Evolutionary conservation across 2,888 invertebrate genomes (phyloP).

Genomic region (Listrodromus nycthemerus): DNA sequence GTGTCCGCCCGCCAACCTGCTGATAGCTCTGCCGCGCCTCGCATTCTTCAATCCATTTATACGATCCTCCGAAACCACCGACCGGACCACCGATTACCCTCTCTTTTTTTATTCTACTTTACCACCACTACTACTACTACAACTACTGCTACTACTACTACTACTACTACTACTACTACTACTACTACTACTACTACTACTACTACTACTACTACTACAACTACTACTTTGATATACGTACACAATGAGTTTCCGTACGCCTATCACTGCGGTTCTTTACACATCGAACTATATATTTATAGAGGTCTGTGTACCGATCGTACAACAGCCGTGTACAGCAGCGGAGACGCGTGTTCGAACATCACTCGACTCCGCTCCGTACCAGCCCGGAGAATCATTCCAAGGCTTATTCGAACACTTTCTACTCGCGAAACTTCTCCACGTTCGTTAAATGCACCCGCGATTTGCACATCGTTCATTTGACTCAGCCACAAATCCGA

Average conservation of each 20-base stretch:
- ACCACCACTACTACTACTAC: conserved; percentile 36
- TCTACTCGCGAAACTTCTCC: conserved; percentile 41
- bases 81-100: conserved; percentile 26
- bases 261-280: conserved; percentile 50
- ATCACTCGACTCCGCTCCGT: conserved; percentile 12
- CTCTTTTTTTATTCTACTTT: conserved; percentile 48
- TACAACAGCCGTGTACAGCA: conserved; percentile 29
- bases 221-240: conserved; percentile 47
- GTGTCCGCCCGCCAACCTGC: not conserved
- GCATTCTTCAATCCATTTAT: conserved; percentile 30
- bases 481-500: conserved; percentile 22
- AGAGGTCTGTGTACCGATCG: conserved; percentile 57
- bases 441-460: conserved; percentile 44
- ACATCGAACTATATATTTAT: conserved; percentile 53
- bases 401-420: conserved; percentile 35
- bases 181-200: no score
- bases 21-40: conserved; percentile 30
- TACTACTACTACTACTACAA: no score
- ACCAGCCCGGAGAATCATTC: conserved; percentile 31
- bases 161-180: no score
- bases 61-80: conserved; percentile 39
- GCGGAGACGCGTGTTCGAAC: conserved; percentile 7
- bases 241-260: conserved; percentile 65
- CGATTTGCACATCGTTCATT: conserved; percentile 60
- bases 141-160: no score